Base-by-base conservation (phyloP, 2,888 invertebrate species). In the Agriopis leucophaearia region DNA sequence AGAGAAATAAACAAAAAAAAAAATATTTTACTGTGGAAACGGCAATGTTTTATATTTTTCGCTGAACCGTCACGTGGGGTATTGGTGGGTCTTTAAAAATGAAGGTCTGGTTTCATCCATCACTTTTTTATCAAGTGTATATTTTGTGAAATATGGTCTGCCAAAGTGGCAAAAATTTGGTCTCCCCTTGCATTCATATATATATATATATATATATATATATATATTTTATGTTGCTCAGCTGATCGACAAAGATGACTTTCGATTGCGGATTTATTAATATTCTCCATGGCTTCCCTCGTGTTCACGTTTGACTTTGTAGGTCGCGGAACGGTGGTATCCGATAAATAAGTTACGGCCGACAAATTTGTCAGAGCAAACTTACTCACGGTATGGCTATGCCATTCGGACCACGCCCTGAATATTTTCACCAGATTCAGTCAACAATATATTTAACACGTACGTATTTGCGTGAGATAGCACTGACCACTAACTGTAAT, bases 311-410 rank as follows among this genome's bases (percentile, higher is more conserved):
- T 73, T 84, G 80, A 83, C 80, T 88, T 90, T 89, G 88, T 91
- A 80, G 90, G 91, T 88, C 91, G 86, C 83, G 78, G 77, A 87
- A 87, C 90, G 84, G 89, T 90, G 83, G 85, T 81, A 80, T 74
- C 81, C 84, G 79, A 83, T 86, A 84, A 70, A 85, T 86, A 83
- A 85, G 80, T 86, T 81, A 81, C 80, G 81, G 64, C 66, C 79
- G 81, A 86, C 84, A 79, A 86, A 85, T 87, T 87, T 73, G 79
- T 83, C 81, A 82, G 81, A 85, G 81, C 81, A 80, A 79, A 79
- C 79, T 79, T 78, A 75, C 71, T 74, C 78, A 78, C 80, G 74
- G 77, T 75, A 70, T 72, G 72, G 69, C 70, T 74, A 74, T 65
- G 67, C 71, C 74, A 69, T 64, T 66, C 72, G 70, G 73, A 79